Evolutionary conservation across 2,888 invertebrate genomes (phyloP).

Genomic region (Hyppa rectilinea): DNA sequence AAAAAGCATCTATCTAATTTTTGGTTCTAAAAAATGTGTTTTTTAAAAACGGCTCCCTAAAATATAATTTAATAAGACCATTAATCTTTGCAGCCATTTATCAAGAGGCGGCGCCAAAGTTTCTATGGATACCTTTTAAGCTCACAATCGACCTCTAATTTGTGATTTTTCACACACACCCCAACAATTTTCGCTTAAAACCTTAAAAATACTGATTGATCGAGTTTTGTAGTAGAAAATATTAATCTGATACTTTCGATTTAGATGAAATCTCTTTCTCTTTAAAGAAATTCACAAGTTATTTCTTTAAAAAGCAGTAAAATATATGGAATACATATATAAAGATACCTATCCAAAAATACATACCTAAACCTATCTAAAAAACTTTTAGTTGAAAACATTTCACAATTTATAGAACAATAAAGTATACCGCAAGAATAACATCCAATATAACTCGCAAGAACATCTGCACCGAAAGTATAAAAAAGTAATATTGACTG

Average conservation of each 20-base stretch:
- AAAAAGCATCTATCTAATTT: neutral
- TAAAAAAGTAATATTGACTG: neutral
- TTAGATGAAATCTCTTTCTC: too few relatives aligned
- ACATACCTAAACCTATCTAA: neutral
- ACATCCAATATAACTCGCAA: too few relatives aligned
- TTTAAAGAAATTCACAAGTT: too few relatives aligned
- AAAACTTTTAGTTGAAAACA: neutral
- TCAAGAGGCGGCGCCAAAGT: slow-evolving; percentile 75
- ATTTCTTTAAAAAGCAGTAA: neutral
- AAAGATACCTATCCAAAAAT: neutral
- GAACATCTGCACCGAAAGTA: neutral
- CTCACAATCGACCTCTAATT: slow-evolving; percentile 80
- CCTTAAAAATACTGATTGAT: slow-evolving; percentile 64
- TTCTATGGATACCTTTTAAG: slow-evolving; percentile 66
- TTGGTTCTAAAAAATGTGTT: neutral
- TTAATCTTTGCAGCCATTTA: slow-evolving; percentile 58
- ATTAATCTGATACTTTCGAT: neutral
- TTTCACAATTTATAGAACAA: neutral
- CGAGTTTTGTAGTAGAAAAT: slow-evolving; percentile 17
- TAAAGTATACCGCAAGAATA: too few relatives aligned
- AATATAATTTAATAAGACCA: slow-evolving; percentile 50
- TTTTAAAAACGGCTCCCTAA: slow-evolving; percentile 42
- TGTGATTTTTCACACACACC: slow-evolving; percentile 89
- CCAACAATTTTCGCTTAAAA: slow-evolving; percentile 57
- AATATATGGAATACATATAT: neutral